phyloP scores from a whole-genome alignment of 2,113 vertebrate genomes.

The Girardinichthys multiradiatus region DNA sequence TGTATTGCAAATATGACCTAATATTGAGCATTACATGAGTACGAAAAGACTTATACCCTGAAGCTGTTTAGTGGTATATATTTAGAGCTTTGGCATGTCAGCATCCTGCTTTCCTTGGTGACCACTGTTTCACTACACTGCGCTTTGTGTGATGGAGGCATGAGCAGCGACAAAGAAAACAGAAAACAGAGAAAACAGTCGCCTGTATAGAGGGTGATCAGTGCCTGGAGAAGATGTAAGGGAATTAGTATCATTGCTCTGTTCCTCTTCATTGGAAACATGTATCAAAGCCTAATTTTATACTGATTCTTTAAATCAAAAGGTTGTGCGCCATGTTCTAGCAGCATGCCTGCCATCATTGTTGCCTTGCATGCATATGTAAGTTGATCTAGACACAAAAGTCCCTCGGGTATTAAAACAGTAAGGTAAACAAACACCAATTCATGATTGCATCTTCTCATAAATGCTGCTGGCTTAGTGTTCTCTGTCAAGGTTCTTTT shows the following conservation, averaged over 20 bases:
- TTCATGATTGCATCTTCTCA: too few species aligned
- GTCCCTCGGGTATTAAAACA: too few species aligned
- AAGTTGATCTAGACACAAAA: too few species aligned
- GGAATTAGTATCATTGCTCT: neutral
- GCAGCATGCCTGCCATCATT: too few species aligned
- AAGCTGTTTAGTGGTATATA: slow-evolving; percentile 26
- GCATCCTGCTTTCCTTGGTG: slow-evolving; percentile 54
- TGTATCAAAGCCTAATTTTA: neutral
- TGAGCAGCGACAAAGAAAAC: slow-evolving; percentile 72
- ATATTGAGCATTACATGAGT: slow-evolving; percentile 3
- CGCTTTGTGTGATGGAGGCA: slow-evolving; percentile 75
- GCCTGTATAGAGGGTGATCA: slow-evolving; percentile 42
- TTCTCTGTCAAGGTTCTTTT: too few species aligned
- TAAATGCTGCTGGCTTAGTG: too few species aligned
- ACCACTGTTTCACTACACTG: slow-evolving; percentile 65
- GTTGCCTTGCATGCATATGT: too few species aligned
- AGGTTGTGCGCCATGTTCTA: too few species aligned
- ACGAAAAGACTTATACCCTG: neutral
- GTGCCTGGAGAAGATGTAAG: slow-evolving; percentile 33
- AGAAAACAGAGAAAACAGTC: slow-evolving; percentile 49
- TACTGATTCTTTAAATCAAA: neutral
- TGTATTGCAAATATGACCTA: neutral
- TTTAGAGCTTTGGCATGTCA: slow-evolving; percentile 27
- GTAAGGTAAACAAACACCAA: too few species aligned
- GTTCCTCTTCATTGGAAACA: neutral